phyloP scores from a whole-genome alignment of 2,888 invertebrate species.

The Sinodicranocentrus sp. region DNA sequence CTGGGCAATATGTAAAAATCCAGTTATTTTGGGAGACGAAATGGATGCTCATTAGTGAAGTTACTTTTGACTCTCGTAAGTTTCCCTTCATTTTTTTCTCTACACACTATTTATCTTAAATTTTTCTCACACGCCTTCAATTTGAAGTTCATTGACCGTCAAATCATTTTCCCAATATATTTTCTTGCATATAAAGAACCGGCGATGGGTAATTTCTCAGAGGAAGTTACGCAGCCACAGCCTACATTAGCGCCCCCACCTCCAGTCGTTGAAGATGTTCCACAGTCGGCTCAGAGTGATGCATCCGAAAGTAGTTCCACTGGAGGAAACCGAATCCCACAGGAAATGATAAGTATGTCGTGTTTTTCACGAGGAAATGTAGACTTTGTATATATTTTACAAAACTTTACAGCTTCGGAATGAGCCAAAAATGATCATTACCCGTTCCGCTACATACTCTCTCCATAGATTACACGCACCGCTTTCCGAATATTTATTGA shows the following conservation, averaged over 20 bases:
- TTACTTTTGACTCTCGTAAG: constrained; percentile 90
- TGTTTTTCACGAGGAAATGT: constrained; percentile 17
- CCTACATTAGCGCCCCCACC: constrained; percentile 12
- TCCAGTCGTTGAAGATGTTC: constrained; percentile 35
- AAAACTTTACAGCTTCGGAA: not conserved
- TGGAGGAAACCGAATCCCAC: constrained; percentile 57
- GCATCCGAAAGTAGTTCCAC: constrained; percentile 59
- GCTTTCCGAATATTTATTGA: constrained; percentile 39
- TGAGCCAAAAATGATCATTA: constrained; percentile 17
- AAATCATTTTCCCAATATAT: constrained; percentile 40
- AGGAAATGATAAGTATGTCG: constrained; percentile 66
- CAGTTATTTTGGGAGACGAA: constrained; percentile 88
- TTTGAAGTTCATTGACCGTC: constrained; percentile 59
- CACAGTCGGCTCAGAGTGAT: constrained; percentile 62
- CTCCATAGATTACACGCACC: not conserved
- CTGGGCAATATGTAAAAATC: constrained; percentile 89
- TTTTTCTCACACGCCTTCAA: constrained; percentile 23
- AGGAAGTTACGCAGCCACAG: constrained; percentile 54
- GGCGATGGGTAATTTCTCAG: constrained; percentile 71
- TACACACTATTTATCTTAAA: no score
- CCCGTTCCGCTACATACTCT: constrained; percentile 4
- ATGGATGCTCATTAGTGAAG: constrained; percentile 95
- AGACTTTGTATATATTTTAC: constrained; percentile 11
- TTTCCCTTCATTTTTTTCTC: no score
- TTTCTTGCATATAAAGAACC: constrained; percentile 55